Evolutionary conservation across 1,140 invertebrate genomes (phyloP).

Genomic region (Pseudomyrmex cubaensis): DNA sequence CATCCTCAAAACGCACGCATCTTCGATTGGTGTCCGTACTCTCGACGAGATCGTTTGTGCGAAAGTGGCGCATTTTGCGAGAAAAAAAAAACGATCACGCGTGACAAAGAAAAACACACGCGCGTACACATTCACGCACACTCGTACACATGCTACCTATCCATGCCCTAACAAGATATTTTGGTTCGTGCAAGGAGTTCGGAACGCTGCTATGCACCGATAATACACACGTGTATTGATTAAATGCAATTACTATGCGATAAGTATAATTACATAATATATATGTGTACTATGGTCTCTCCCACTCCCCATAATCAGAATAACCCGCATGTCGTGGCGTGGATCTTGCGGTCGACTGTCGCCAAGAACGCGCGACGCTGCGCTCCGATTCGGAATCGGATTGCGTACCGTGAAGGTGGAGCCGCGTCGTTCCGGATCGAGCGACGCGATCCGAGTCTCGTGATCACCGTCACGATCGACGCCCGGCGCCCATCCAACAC

Average conservation of each 20-base stretch:
- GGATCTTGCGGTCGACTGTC: constrained; percentile 74
- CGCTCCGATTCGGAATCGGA: not conserved
- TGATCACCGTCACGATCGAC: constrained; percentile 54
- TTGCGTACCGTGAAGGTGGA: not conserved
- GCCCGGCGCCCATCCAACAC: constrained; percentile 53
- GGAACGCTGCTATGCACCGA: constrained; percentile 84
- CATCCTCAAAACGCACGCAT: not conserved
- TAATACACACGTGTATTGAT: constrained; percentile 83
- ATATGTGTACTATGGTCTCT: constrained; percentile 86
- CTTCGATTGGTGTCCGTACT: not conserved
- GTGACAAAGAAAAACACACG: not conserved
- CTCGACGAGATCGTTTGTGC: constrained; percentile 26
- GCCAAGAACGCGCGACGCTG: constrained; percentile 30
- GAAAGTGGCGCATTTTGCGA: not conserved
- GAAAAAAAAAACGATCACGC: constrained; percentile 11
- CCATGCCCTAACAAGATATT: constrained; percentile 73
- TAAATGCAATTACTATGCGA: constrained; percentile 85
- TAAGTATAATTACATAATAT: constrained; percentile 85
- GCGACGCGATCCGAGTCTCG: constrained; percentile 23
- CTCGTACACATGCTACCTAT: constrained; percentile 58
- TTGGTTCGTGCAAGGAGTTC: constrained; percentile 85
- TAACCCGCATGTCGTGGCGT: constrained; percentile 66
- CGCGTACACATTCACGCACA: constrained; percentile 3
- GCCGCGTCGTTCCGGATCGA: constrained; percentile 8
- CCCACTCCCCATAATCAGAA: constrained; percentile 82